These are phyloP conservation scores for Samia ricini DNA, from an alignment of 1,140 invertebrate genomes.

Conservation along the genomic window DNA sequence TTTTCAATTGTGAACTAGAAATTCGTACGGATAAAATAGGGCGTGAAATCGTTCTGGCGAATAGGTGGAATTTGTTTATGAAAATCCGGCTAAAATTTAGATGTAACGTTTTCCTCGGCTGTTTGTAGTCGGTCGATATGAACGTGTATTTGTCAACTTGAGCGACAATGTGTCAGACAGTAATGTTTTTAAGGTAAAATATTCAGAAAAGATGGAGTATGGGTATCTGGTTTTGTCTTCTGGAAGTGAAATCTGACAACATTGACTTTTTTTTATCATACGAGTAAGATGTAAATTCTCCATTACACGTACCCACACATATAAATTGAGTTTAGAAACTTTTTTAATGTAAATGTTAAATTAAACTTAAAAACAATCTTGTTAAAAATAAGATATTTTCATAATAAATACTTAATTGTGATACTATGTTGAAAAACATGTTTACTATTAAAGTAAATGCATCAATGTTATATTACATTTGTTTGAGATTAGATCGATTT, in stretches of 20 bases:
- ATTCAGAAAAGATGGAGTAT: neutral
- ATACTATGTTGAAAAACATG: too few species aligned
- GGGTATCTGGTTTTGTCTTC: neutral
- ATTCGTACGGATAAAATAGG: conserved; percentile 64
- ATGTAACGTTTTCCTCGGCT: conserved; percentile 42
- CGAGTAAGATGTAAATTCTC: neutral
- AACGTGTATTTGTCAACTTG: conserved; percentile 42
- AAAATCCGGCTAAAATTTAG: conserved; percentile 51
- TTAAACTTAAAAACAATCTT: too few species aligned
- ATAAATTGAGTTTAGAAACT: neutral
- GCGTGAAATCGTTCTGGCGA: conserved; percentile 63
- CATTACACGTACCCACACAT: neutral
- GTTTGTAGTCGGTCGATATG: conserved; percentile 36
- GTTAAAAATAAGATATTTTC: too few species aligned
- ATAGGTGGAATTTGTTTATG: conserved; percentile 66
- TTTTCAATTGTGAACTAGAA: conserved; percentile 58
- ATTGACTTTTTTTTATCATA: neutral
- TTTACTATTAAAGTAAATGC: too few species aligned
- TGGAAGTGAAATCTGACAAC: neutral
- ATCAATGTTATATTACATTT: too few species aligned
- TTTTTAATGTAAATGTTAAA: neutral
- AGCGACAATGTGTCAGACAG: conserved; percentile 10
- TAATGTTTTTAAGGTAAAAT: conserved; percentile 9
- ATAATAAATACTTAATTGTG: too few species aligned
- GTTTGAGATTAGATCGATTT: too few species aligned